phyloP scores from a whole-genome alignment of 2,113 vertebrate species.

The Rhynchopsitta pachyrhyncha region DNA sequence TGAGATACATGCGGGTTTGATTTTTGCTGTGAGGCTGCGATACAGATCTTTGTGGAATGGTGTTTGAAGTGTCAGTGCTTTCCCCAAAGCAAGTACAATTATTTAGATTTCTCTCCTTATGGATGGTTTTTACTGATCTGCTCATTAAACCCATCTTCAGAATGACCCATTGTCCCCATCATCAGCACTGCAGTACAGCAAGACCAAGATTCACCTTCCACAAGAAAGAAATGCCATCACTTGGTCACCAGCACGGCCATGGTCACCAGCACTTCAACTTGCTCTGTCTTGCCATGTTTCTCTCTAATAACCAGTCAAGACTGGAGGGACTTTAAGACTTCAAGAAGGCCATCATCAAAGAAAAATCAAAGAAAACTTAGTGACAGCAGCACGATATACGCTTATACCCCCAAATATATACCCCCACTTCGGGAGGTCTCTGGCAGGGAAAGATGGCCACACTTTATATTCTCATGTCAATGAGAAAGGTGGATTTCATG shows the following conservation, averaged over 20 bases:
- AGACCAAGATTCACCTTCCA: fast-evolving
- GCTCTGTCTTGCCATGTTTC: not conserved
- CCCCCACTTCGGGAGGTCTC: not conserved
- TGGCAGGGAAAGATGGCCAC: not conserved
- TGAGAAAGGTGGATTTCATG: not conserved
- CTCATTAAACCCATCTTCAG: not conserved
- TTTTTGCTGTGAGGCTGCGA: not conserved
- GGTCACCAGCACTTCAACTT: not conserved
- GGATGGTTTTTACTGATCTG: not conserved
- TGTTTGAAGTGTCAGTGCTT: not conserved
- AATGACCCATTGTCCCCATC: not conserved
- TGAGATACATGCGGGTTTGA: not conserved
- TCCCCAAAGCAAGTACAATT: not conserved
- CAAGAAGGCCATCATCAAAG: not conserved
- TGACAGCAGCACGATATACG: fast-evolving
- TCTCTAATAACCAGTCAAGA: not conserved
- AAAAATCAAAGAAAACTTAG: not conserved
- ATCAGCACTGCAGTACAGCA: not conserved
- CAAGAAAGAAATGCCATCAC: not conserved
- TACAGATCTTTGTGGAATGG: not conserved
- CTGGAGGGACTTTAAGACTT: not conserved
- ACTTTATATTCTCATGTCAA: not conserved
- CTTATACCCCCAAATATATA: not conserved
- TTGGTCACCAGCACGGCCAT: not conserved
- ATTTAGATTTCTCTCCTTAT: not conserved